Conservation (phyloP, 2,888 invertebrate genomes). For the Coecobrya sp. region DNA sequence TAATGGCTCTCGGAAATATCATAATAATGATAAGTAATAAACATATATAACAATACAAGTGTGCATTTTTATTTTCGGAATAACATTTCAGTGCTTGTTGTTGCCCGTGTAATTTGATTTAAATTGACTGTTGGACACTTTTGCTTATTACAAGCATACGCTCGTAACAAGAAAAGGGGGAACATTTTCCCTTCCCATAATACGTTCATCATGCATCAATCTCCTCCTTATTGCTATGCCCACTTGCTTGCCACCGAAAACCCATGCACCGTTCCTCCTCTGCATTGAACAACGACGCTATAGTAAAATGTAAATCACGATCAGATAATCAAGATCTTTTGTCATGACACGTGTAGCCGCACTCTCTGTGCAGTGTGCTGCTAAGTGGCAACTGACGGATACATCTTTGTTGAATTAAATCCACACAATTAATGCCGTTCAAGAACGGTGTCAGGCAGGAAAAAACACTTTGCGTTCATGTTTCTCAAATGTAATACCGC, state of each 20-base stretch:
- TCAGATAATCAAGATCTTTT: conserved; percentile 77
- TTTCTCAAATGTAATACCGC: background rate
- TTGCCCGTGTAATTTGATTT: conserved; percentile 52
- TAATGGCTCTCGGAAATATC: background rate
- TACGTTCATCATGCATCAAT: background rate
- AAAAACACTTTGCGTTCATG: conserved; percentile 29
- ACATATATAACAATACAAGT: background rate
- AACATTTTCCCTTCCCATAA: conserved; percentile 3
- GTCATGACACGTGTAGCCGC: conserved; percentile 70
- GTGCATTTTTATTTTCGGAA: background rate
- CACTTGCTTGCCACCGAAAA: background rate
- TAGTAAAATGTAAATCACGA: conserved; percentile 72
- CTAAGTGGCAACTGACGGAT: conserved; percentile 77
- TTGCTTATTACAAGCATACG: conserved; percentile 30
- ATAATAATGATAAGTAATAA: background rate
- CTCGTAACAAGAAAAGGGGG: background rate
- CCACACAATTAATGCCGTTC: conserved; percentile 60
- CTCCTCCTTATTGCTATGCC: background rate
- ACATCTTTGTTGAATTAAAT: conserved; percentile 74
- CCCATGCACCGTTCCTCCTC: too few relatives aligned
- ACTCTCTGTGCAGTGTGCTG: conserved; percentile 56
- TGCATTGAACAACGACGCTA: background rate
- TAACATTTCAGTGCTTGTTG: background rate
- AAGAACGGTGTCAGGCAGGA: conserved; percentile 50
- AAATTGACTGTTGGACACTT: conserved; percentile 69